A percentile compares a stretch with the other conserved stretches of the same genome.
Conservation (phyloP, 2,797 vertebrate genomes). For the Siniperca scherzeri region DNA sequence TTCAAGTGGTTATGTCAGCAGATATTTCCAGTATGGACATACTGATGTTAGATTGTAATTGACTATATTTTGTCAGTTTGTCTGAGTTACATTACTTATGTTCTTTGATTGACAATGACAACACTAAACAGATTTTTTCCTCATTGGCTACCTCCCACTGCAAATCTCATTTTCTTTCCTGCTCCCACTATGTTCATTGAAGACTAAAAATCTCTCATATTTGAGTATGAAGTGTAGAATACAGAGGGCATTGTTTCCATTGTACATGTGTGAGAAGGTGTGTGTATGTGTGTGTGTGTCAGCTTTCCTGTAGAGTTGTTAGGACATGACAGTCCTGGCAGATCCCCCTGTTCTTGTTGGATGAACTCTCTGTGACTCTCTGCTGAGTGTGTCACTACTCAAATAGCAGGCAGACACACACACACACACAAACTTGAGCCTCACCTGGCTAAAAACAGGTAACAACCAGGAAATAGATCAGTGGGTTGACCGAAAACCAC, state of each 20-base stretch:
- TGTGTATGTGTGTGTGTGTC: slow-evolving; percentile 20
- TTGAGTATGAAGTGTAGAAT: slow-evolving; percentile 33
- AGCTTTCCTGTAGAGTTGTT: slow-evolving; percentile 87
- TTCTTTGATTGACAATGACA: not conserved
- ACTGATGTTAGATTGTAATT: not conserved
- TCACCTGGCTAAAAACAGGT: slow-evolving; percentile 60
- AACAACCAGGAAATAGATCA: slow-evolving; percentile 64
- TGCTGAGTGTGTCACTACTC: slow-evolving; percentile 83
- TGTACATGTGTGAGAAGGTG: slow-evolving; percentile 2
- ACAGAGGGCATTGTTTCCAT: slow-evolving; percentile 68
- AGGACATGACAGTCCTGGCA: slow-evolving; percentile 91
- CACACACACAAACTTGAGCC: slow-evolving; percentile 29
- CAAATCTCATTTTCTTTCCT: slow-evolving; percentile 23
- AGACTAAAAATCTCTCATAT: slow-evolving; percentile 23
- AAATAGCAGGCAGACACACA: slow-evolving; percentile 62
- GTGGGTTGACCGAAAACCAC: slow-evolving; percentile 56
- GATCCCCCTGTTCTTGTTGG: slow-evolving; percentile 83
- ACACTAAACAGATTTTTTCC: not conserved
- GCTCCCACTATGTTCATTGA: slow-evolving; percentile 16
- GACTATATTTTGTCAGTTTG: not conserved
- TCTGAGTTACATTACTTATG: not conserved
- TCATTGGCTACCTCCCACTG: slow-evolving; percentile 6
- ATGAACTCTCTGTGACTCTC: slow-evolving; percentile 96
- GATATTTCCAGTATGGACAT: not conserved
- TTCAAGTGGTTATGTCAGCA: not conserved